Conservation (phyloP, 1,140 invertebrate genomes). For the Drosophila malerkotliana region DNA sequence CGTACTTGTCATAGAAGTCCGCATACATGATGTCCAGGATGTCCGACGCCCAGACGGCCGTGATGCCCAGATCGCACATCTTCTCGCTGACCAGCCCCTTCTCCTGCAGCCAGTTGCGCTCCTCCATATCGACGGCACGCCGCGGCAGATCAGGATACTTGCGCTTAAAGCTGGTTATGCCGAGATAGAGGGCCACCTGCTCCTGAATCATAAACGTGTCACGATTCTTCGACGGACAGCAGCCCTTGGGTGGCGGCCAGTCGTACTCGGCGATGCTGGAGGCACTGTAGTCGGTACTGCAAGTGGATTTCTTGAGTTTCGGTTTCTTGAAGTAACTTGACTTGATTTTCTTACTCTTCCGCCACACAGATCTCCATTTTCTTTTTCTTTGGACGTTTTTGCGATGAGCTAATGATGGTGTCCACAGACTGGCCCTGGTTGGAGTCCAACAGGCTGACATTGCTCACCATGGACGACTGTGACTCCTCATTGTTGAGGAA, state of each 20-base stretch:
- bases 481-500: conserved; percentile 90
- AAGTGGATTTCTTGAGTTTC: neutral
- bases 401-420: conserved; percentile 51
- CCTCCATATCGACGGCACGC: conserved; percentile 93
- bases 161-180: conserved; percentile 97
- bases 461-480: conserved; percentile 90
- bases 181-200: conserved; percentile 93
- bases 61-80: conserved; percentile 96
- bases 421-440: conserved; percentile 69
- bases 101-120: conserved; percentile 93
- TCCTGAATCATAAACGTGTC: conserved; percentile 95
- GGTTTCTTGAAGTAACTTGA: neutral
- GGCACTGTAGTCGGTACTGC: conserved; percentile 89
- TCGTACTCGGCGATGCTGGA: conserved; percentile 96
- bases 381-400: conserved; percentile 86
- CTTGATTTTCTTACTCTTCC: conserved; percentile 84
- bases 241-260: conserved; percentile 90
- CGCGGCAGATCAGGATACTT: conserved; percentile 96
- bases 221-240: conserved; percentile 86
- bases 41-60: conserved; percentile 95
- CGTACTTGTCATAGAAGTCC: conserved; percentile 97
- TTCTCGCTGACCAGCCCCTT: conserved; percentile 94
- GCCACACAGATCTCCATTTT: conserved; percentile 90
- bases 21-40: conserved; percentile 97
- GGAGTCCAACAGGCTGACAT: conserved; percentile 78